Base-by-base conservation (phyloP, 2,113 vertebrate species). In the Pedetes capensis region DNA sequence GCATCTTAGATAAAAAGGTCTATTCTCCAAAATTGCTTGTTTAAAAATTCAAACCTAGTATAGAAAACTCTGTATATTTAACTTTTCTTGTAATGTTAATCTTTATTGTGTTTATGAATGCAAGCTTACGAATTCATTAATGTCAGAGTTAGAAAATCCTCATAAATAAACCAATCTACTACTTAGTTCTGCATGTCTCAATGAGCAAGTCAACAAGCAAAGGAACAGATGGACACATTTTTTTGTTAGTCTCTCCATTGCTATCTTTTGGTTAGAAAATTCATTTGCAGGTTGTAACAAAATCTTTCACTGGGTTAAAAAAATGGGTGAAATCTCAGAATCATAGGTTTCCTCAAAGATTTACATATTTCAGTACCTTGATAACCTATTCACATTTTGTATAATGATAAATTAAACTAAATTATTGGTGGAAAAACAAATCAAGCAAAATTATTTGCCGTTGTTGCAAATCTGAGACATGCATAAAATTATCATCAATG, bases 161-260 rank as follows among this genome's bases (percentile, higher is more conserved):
- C 98, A 98, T 98, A 98, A 98, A 98, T 98, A 98, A 98, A 98
- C 97, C 98, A 98, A 95, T 93, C 96, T 94, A 96, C 97, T 98
- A 96, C 97, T 98, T 96, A 97, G 92, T 98, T 97, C 95, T 97
- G 96, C 96, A 96, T 97, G 96, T 97, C 98, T 96, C 98, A 98
- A 98, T 98, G 96, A 97, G 96, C 96, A 96, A 98, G 93, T 69
- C 97, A 98, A 95, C 96, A 96, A 97, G 96, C 87, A 95, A 95
- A 69, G 93, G 78, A 98, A 96, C 98, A 98, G 98, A 98, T 98
- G 98, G 98, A 96, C 95, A 98, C 97, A 98, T 98, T 97, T 98
- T n/a, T 98, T 98, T 98, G 98, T 98, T 98, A 98, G 98, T 96
- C 95, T 98, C 97, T 96, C 95, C 96, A 94, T 89, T 96, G 87